Conservation (phyloP, 2,797 vertebrate genomes). For the Catamblyrhynchus diadema region DNA sequence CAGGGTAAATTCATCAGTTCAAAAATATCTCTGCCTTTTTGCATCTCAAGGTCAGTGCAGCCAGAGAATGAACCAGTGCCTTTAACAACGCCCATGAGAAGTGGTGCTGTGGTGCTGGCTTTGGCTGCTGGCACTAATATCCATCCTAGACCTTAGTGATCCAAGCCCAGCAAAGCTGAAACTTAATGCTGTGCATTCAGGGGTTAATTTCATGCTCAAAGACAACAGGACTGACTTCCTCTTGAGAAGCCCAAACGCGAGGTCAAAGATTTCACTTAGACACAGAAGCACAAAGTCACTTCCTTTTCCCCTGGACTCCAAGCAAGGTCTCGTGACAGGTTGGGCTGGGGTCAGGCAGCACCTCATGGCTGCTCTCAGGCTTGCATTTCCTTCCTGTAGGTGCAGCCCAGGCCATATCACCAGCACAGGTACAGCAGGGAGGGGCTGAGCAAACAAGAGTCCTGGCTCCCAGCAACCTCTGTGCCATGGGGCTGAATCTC, state of each 20-base stretch:
- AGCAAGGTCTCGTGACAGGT: accelerated
- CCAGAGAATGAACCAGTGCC: not conserved
- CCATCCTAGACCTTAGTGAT: not conserved
- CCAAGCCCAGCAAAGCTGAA: not conserved
- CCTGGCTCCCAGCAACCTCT: accelerated
- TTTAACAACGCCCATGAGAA: not conserved
- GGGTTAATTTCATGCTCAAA: not conserved
- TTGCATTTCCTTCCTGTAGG: not conserved
- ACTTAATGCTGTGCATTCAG: not conserved
- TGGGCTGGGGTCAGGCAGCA: accelerated
- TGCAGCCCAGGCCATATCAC: not conserved
- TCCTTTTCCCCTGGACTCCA: not conserved
- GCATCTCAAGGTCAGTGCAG: not conserved
- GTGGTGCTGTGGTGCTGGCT: not conserved
- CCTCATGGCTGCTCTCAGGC: not conserved
- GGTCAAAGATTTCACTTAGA: not conserved
- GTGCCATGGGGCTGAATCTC: accelerated
- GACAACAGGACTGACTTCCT: not conserved
- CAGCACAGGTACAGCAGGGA: not conserved
- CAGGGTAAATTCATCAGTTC: not conserved
- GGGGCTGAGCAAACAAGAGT: not conserved
- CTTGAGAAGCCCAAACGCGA: not conserved
- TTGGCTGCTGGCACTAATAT: not conserved
- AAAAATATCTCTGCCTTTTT: not conserved
- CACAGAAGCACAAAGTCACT: not conserved